phyloP scores from a whole-genome alignment of 2,113 vertebrate species.

The Zootoca vivipara region DNA sequence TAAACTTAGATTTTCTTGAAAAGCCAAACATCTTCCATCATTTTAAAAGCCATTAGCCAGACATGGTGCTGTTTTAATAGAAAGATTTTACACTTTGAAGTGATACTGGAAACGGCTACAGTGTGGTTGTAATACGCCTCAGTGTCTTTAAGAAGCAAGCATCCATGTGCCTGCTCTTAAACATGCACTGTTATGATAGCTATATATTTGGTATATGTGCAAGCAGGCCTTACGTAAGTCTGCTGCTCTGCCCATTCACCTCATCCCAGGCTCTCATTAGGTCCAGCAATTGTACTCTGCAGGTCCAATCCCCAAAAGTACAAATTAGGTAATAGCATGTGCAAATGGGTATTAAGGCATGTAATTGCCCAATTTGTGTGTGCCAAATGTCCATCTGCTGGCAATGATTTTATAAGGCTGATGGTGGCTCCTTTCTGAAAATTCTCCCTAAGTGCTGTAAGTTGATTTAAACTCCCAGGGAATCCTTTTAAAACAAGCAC shows the following conservation, averaged over 20 bases:
- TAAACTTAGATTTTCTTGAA: constrained; percentile 12
- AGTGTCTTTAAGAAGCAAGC: neutral
- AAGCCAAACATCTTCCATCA: constrained; percentile 59
- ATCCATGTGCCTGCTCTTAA: fast-evolving
- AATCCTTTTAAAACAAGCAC: neutral
- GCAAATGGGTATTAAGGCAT: neutral
- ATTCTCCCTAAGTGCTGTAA: neutral
- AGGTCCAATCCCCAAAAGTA: fast-evolving
- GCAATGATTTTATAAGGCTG: fast-evolving
- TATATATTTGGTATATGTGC: neutral
- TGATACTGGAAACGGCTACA: constrained; percentile 39
- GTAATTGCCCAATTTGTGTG: neutral
- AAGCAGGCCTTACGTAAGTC: fast-evolving
- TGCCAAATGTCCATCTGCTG: constrained; percentile 12
- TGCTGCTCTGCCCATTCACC: neutral
- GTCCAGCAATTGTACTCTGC: fast-evolving
- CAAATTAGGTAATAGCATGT: neutral
- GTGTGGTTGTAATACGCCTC: constrained; percentile 44
- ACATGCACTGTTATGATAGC: constrained; percentile 6
- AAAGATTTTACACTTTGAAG: constrained; percentile 43
- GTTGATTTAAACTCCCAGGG: neutral
- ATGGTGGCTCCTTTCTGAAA: neutral
- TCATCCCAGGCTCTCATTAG: neutral
- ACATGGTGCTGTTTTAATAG: constrained; percentile 58
- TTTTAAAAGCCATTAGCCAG: constrained; percentile 62